Base-by-base conservation (phyloP, 2,888 invertebrate genomes). In the Muschampia plurimacula region DNA sequence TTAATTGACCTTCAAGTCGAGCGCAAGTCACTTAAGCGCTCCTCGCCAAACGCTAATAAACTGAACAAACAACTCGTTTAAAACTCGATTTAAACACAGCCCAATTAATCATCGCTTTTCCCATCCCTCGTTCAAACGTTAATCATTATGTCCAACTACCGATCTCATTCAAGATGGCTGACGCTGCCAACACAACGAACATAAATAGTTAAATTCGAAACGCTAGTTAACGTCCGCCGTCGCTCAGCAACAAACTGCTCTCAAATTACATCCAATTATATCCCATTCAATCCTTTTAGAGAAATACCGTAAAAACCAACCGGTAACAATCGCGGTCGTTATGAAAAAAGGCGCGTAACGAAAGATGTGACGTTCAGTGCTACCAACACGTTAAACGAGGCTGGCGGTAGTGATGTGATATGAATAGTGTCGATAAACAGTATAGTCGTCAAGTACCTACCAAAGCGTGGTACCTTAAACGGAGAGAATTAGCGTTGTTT, bases 261-360 rank as follows among this genome's bases (percentile, higher is more conserved):
- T 92, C 91, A 89, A 91, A 93, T 93, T 93, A 94, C 93, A 92
- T 87, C 92, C 93, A 94, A 94, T 94, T 94, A 94, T 92, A 88
- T 86, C 85, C 89, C 87, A 93, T 94, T 93, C 92, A 93, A 90
- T 89, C 89, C 91, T 89, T 92, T 90, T 89, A 87, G 67, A 84
- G 84, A 83, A 85, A 75, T 84, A 89, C 86, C 86, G 86, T 85
- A 81, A 90, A 89, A 87, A 84, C 83, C 82, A 82, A 80, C 79
- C 81, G 83, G 83, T 81, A 89, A 94, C 93, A 94, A 93, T 92
- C 87, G 85, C 77, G 85, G 88, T 91, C 90, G 92, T 93, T 92
- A 91, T 89, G 87, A 87, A 81, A 90, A 90, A 90, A 89, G 89
- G 85, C 88, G 90, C 90, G 89, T 89, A 91, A 90, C 89, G 84